These are phyloP conservation scores for Thecocarcelia acutangulata DNA, from an alignment of 2,888 invertebrate genomes.

Conservation along the genomic window DNA sequence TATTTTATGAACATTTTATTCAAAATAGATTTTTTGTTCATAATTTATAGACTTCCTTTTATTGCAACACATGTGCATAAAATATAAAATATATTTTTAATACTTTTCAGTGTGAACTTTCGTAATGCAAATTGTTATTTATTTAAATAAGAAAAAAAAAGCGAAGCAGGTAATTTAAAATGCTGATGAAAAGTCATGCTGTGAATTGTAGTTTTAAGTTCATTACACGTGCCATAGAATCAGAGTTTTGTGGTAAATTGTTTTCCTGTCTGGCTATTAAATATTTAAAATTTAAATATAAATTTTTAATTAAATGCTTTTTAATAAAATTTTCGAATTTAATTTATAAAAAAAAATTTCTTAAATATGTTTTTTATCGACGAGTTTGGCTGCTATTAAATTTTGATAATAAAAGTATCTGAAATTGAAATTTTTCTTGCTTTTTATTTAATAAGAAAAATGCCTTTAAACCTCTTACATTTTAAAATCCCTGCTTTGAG, in stretches of 20 bases:
- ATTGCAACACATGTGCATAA: conserved; percentile 8
- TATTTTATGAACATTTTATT: conserved; percentile 21
- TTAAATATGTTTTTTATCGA: no score
- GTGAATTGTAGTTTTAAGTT: not conserved
- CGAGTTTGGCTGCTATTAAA: no score
- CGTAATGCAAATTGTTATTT: conserved; percentile 15
- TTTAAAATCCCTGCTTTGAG: not conserved
- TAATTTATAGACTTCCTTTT: conserved; percentile 15
- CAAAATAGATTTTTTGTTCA: not conserved
- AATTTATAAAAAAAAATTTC: no score
- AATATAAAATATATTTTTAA: not conserved
- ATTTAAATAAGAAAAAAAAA: not conserved
- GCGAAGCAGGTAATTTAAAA: conserved; percentile 1
- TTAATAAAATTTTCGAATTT: no score
- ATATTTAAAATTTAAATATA: not conserved
- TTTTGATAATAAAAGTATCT: no score
- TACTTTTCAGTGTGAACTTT: not conserved
- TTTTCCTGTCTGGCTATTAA: conserved; percentile 4
- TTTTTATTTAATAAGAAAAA: not conserved
- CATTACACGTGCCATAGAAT: not conserved
- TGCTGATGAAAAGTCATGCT: conserved; percentile 36
- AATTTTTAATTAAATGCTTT: not conserved
- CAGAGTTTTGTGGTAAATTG: conserved; percentile 8
- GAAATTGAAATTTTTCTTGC: no score
- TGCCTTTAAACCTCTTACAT: not conserved